Base-by-base conservation (phyloP, 2,113 vertebrate genomes). In the Struthidea cinerea region DNA sequence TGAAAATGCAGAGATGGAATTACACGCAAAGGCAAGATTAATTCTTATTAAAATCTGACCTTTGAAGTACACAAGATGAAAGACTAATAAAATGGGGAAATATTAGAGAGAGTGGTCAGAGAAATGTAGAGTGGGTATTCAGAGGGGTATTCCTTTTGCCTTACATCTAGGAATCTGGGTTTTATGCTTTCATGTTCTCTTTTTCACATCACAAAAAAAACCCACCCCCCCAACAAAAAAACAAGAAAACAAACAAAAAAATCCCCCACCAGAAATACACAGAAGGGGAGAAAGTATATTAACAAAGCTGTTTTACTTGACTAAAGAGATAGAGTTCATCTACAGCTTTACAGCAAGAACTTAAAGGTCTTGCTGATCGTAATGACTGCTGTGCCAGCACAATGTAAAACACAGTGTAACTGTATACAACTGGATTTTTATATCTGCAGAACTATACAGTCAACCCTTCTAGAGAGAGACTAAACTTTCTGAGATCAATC, bases 191-290 rank as follows among this genome's bases (percentile, higher is more conserved):
- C 2, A 1, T 35, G 13, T 37, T 59, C 9, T 63, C 10, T 37
- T 78, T 70, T 63, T 55, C 5, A 23, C 8, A 67, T 11, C 21
- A 52, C 4, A 42, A 42, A 52, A 61, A 37, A 67, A 8, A 6
- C 11, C 13, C 63, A 73, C 32, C 5, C 52, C 11, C 4, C 10
- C 6, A 52, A 60, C 8, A 20, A 37, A 63, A 73, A 26, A 16
- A 32, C 71, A n/a, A 13, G 30, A 15, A 84, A 53, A 37, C 12
- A 35, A 55, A 50, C n/a, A 35, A 68, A 68, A 35, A 21, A 35
- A 5, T 1, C 3, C 19, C 13, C 4, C 30, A 50, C 3, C 5
- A 22, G 33, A 44, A 61, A 26, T 11, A 47, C 3, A 39, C 4
- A 56, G 5, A 42, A 14, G 1, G 2, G 2, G 18, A 24, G 22